phyloP scores from a whole-genome alignment of 2,797 vertebrate species.

The Channallabes apus region DNA sequence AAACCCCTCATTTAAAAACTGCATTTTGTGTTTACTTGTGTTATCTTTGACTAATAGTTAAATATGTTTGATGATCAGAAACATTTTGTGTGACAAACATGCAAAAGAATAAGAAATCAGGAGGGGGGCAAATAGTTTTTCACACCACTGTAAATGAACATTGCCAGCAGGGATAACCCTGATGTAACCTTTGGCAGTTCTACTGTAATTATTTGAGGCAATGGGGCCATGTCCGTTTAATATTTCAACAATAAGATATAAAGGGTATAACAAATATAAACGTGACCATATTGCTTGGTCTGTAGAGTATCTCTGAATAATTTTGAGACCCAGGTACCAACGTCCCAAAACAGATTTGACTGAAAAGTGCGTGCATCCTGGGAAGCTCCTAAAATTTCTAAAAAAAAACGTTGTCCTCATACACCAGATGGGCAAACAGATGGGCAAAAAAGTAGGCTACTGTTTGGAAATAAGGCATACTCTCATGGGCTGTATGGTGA shows the following conservation, averaged over 20 bases:
- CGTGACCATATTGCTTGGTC: background rate
- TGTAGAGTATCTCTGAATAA: background rate
- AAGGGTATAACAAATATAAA: constrained; percentile 9
- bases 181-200: constrained; percentile 15
- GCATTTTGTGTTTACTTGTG: no score
- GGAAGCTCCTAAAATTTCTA: background rate
- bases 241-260: background rate
- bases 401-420: background rate
- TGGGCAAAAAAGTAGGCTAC: constrained; percentile 3
- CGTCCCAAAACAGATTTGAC: background rate
- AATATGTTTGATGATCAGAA: no score
- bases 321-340: background rate
- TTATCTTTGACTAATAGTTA: no score
- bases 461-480: constrained; percentile 2
- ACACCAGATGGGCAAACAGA: constrained; percentile 15
- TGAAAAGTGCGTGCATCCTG: background rate
- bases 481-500: background rate
- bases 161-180: constrained; percentile 18
- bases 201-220: background rate
- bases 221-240: background rate
- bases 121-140: no score
- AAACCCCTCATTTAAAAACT: no score
- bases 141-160: no score
- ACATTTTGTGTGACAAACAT: no score
- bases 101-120: no score